A percentile compares a stretch with the other conserved stretches of the same genome.
Evolutionary conservation across 2,113 vertebrate genomes (phyloP).

Genomic region (Malurus elegans): DNA sequence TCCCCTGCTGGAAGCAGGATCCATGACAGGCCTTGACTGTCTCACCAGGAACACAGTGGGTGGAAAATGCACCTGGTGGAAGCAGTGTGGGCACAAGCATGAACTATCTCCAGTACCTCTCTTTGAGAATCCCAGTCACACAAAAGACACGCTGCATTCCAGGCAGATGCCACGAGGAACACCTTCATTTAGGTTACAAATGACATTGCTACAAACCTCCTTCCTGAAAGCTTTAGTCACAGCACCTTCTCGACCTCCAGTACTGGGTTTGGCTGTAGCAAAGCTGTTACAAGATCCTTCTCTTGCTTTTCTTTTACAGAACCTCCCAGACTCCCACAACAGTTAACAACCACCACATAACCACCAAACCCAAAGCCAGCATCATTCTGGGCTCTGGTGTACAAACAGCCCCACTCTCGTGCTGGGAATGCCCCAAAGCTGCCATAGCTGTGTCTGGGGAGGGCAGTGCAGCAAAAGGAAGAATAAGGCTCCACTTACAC

Average conservation of each 20-base stretch:
- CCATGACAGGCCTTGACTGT: not conserved
- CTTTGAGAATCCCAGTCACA: not conserved
- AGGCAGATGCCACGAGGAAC: not conserved
- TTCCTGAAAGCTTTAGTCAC: not conserved
- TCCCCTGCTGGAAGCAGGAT: not conserved
- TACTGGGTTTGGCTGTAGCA: not conserved
- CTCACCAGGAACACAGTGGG: rapidly evolving
- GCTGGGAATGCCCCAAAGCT: not conserved
- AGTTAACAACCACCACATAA: not conserved
- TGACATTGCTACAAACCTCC: not conserved
- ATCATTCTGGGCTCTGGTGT: not conserved
- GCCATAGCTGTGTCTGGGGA: not conserved
- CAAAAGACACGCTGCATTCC: not conserved
- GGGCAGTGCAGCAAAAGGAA: not conserved
- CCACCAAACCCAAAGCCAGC: not conserved
- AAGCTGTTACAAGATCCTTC: not conserved
- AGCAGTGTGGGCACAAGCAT: not conserved
- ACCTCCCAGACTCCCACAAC: not conserved
- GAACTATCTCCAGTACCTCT: not conserved
- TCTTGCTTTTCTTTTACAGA: not conserved
- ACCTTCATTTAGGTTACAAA: not conserved
- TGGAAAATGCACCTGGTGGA: not conserved
- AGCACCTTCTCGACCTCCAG: not conserved
- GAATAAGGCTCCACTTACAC: not conserved
- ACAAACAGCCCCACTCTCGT: not conserved